Percentiles rank a stretch among this genome's conserved stretches.
phyloP scores from a whole-genome alignment of 2,113 vertebrate genomes.

The Nycticebus coucang region DNA sequence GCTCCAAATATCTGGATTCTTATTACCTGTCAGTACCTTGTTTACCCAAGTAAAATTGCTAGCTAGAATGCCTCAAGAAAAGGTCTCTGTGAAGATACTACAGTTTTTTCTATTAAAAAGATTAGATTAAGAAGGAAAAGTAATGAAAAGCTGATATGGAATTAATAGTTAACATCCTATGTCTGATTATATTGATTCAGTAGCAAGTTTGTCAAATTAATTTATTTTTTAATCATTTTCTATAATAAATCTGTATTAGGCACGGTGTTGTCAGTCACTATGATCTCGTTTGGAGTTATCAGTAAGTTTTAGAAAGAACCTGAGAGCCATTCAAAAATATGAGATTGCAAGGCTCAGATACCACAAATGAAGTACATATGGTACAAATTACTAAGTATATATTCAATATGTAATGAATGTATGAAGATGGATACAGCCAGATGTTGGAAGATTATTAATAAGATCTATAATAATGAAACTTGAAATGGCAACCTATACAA shows the following conservation, averaged over 20 bases:
- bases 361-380: background rate
- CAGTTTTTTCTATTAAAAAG: background rate
- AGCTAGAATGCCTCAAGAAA: background rate
- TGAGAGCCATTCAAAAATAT: background rate
- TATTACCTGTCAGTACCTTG: background rate
- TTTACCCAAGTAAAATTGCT: background rate
- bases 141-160: background rate
- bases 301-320: background rate
- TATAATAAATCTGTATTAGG: background rate
- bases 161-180: background rate
- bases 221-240: background rate
- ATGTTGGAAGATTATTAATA: background rate
- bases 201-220: background rate
- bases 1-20: background rate
- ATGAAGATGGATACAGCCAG: background rate
- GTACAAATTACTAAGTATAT: background rate
- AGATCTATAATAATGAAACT: background rate
- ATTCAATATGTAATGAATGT: background rate
- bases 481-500: background rate
- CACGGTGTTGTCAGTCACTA: background rate
- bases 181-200: background rate
- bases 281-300: background rate
- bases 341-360: background rate
- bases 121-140: background rate
- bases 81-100: background rate